Evolutionary conservation across 2,113 vertebrate species (phyloP).

Genomic region (Pluvianellus socialis): DNA sequence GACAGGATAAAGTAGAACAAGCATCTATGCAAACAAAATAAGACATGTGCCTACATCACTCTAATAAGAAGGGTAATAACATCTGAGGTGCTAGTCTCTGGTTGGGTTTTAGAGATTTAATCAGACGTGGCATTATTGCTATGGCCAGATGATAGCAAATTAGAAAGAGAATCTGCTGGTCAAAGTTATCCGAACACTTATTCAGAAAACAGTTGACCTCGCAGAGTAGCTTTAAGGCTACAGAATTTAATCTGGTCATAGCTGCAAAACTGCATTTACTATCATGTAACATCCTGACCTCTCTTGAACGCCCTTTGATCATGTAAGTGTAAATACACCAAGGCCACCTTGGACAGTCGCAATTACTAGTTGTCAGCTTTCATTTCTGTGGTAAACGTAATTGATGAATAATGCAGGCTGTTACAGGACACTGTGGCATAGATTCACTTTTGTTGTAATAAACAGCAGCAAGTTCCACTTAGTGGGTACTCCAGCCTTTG

Average conservation of each 20-base stretch:
- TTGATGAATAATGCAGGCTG: not conserved
- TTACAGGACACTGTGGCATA: not conserved
- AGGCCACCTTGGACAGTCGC: not conserved
- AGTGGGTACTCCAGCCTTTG: not conserved
- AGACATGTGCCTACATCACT: not conserved
- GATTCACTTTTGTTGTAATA: not conserved
- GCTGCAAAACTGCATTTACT: not conserved
- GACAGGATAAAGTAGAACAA: not conserved
- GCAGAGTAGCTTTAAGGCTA: not conserved
- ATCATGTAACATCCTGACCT: not conserved
- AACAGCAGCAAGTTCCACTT: not conserved
- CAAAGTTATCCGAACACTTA: not conserved
- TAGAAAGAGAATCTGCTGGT: not conserved
- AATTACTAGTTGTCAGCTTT: not conserved
- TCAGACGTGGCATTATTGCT: not conserved
- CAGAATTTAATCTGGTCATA: not conserved
- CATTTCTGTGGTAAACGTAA: not conserved
- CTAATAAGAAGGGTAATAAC: not conserved
- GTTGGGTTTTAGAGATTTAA: not conserved
- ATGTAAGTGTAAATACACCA: not conserved
- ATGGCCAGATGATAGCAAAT: not conserved
- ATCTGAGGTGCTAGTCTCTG: not conserved
- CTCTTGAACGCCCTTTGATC: not conserved
- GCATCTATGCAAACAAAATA: not conserved
- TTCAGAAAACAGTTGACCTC: not conserved